phyloP scores from a whole-genome alignment of 2,888 invertebrate species.

The Drosophila siamana region DNA sequence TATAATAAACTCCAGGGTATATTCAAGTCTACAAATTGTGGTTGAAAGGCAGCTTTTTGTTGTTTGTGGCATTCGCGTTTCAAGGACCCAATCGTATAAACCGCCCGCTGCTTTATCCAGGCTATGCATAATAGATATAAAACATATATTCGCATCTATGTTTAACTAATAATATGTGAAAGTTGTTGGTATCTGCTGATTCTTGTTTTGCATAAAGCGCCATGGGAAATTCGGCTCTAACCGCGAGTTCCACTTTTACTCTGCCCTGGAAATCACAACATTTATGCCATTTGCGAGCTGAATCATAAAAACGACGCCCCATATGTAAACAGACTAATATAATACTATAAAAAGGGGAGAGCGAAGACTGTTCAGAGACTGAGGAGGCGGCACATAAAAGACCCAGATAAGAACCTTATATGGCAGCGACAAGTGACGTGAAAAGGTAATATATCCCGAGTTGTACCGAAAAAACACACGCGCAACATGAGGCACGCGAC shows the following conservation, averaged over 20 bases:
- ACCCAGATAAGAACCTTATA: constrained; percentile 50
- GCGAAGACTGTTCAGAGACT: not conserved
- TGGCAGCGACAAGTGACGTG: constrained; percentile 65
- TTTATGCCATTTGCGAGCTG: constrained; percentile 13
- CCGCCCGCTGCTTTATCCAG: constrained; percentile 4
- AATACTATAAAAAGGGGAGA: constrained; percentile 9
- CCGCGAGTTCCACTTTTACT: constrained; percentile 13
- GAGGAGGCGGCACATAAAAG: constrained; percentile 26
- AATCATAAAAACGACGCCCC: constrained; percentile 38
- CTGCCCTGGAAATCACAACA: constrained; percentile 36
- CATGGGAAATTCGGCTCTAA: constrained; percentile 13
- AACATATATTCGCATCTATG: constrained; percentile 1
- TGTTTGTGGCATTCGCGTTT: constrained; percentile 22
- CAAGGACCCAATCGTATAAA: constrained; percentile 36
- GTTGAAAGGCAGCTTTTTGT: not conserved
- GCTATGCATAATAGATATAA: constrained; percentile 20
- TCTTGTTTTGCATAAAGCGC: constrained; percentile 17
- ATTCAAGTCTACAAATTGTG: not conserved
- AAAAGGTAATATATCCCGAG: constrained; percentile 68
- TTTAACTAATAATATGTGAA: constrained; percentile 39
- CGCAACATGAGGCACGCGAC: constrained; percentile 55
- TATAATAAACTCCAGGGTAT: constrained; percentile 15
- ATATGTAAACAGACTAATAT: constrained; percentile 40
- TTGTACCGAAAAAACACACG: constrained; percentile 21
- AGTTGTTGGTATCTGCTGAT: constrained; percentile 20